Conservation (phyloP, 2,113 vertebrate species). For the Nesogale talazaci region DNA sequence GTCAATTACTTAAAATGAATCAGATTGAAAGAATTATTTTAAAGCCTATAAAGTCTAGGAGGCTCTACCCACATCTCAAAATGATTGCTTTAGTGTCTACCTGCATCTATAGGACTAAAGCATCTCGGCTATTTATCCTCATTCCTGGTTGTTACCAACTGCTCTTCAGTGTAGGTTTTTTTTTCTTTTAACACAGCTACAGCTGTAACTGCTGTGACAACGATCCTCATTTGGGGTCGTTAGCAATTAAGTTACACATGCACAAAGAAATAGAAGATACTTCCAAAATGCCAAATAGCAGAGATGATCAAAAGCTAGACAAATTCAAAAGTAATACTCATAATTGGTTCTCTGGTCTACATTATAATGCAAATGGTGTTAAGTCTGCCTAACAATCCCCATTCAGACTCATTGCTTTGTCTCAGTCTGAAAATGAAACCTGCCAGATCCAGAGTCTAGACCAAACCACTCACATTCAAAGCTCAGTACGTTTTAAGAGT, state of each 20-base stretch:
- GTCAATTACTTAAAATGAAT: too few relatives aligned
- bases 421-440: neutral
- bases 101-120: neutral
- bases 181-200: neutral
- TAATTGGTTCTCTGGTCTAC: neutral
- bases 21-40: neutral
- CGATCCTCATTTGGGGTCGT: neutral
- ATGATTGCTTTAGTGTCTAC: neutral
- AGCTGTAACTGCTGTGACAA: neutral
- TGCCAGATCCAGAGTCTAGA: neutral
- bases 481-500: neutral
- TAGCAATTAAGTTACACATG: conserved; percentile 5
- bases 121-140: neutral
- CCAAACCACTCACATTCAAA: neutral
- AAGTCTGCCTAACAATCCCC: neutral
- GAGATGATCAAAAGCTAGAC: conserved; percentile 50
- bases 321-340: neutral
- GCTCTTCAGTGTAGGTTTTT: neutral
- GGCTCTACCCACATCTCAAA: neutral
- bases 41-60: neutral
- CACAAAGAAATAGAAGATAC: neutral
- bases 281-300: conserved; percentile 16
- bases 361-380: neutral
- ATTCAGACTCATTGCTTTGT: neutral
- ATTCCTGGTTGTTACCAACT: neutral